Percentiles rank a stretch among this genome's conserved stretches.
Conservation (phyloP, 2,797 vertebrate species). For the Capromys pilorides region DNA sequence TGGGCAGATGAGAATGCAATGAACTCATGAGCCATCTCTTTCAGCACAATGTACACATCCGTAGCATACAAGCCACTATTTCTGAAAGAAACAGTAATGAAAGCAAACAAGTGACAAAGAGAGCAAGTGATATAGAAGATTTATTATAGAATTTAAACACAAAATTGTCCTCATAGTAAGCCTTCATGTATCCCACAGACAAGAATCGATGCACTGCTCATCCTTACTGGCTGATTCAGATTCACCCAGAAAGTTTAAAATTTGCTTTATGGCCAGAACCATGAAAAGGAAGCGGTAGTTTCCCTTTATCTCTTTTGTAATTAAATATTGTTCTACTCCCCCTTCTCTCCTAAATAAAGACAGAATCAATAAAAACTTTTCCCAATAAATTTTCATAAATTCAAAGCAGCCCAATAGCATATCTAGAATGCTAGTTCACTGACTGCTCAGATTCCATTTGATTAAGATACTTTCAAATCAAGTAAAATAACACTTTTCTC, state of each 20-base stretch:
- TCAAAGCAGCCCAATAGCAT: background rate
- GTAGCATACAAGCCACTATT: background rate
- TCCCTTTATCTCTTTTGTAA: background rate
- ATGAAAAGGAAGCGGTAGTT: background rate
- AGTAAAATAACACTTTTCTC: background rate
- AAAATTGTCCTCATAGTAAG: background rate
- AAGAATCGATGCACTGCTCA: background rate
- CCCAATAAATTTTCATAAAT: background rate
- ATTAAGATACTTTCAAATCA: slow-evolving; percentile 28
- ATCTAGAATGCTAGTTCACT: background rate
- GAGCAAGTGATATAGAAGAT: background rate
- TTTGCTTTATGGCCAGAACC: background rate
- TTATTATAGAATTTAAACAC: background rate
- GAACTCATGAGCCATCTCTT: background rate
- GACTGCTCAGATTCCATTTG: background rate
- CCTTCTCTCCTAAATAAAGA: slow-evolving; percentile 1
- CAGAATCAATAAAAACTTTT: background rate
- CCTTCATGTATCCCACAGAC: background rate
- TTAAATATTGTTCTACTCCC: background rate
- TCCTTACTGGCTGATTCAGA: background rate
- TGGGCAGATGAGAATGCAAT: background rate
- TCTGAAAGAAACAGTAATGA: background rate
- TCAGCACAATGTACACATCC: background rate
- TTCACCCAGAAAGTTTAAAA: slow-evolving; percentile 17
- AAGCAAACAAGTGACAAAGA: background rate